A percentile compares a stretch with the other conserved stretches of the same genome.
Conservation (phyloP, 2,888 invertebrate genomes). For the Rhagonycha lutea region DNA sequence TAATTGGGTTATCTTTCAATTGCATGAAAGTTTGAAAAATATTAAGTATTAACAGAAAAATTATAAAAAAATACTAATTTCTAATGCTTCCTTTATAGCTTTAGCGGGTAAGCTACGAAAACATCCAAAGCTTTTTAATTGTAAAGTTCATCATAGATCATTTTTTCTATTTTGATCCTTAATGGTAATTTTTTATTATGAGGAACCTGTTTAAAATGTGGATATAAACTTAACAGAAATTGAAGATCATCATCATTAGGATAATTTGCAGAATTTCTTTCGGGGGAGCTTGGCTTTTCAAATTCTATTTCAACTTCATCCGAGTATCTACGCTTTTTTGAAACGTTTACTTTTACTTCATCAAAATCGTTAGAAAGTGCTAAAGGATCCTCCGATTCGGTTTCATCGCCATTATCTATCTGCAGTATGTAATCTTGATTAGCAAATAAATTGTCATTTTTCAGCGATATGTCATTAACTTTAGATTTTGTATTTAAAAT, state of each 20-base stretch:
- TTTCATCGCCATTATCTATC: slow-evolving; percentile 20
- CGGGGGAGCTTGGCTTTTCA: slow-evolving; percentile 1
- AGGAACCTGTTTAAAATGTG: slow-evolving; percentile 37
- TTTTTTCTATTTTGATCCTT: slow-evolving; percentile 38
- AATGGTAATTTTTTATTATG: slow-evolving; percentile 34
- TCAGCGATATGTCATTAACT: slow-evolving; percentile 33
- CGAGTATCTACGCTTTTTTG: slow-evolving; percentile 12
- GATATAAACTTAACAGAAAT: slow-evolving; percentile 37
- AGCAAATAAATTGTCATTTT: slow-evolving; percentile 18
- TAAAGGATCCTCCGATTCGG: slow-evolving; percentile 29
- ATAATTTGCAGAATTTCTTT: slow-evolving; percentile 12
- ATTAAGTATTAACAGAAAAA: not conserved
- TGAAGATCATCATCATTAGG: slow-evolving; percentile 38
- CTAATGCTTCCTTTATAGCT: not conserved
- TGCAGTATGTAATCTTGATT: slow-evolving; percentile 30
- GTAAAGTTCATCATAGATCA: slow-evolving; percentile 34
- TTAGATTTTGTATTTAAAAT: slow-evolving; percentile 33
- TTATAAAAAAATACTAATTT: not conserved
- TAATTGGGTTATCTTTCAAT: no score
- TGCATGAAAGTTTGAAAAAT: not conserved
- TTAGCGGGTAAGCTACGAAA: not conserved
- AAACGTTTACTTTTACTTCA: slow-evolving; percentile 15
- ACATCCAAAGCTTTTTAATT: not conserved
- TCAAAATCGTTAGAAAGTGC: slow-evolving; percentile 12
- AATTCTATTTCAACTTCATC: slow-evolving; percentile 3